Evolutionary conservation across 30 jellyfish, hydroid and myxozoan species (phyloP), one percentile per base, ranked within the genome.

Genomic region (Chironex yamaguchii): DNA sequence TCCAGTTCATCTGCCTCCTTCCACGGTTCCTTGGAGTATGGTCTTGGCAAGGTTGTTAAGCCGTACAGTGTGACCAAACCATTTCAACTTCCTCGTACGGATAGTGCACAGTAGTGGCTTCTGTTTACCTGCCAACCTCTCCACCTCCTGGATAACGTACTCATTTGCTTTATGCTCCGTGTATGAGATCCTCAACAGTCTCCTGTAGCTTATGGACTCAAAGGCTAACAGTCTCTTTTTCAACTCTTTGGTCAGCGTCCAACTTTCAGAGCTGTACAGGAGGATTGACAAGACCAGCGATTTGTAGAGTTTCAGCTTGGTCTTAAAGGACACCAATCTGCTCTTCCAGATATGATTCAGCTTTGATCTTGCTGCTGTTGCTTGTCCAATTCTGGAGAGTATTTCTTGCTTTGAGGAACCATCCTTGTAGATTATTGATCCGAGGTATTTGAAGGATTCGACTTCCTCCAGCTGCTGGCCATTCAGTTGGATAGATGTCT

Each of bases 81-180:
- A 52, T 21, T 63, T 63, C 30, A 63, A 65, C 82, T 65, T 65
- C 77, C 77, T 23, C 77, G 77, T 63, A 4, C 30, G n/a, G n/a
- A 63, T 50, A 63, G 30, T 63, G 30, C 1, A 42, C 77, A 63
- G 30, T 2, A 63, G 77, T 42, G 27, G 27, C 30, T 63, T 50
- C 6, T 25, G 27, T 63, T 63, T 3, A 2, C 77, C 77, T 25
- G 49, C 27, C 30, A 25, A 50, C 30, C 77, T 42, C 30, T 63
- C 49, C 49, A 63, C 30, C 30, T 63, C 77, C 27, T 50, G 49
- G 27, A 9, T 63, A 63, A 2, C 77, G 30, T 25, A 63, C 30
- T 63, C 77, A 50, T 63, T 63, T 2, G 42, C 6, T 63, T 63
- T 63, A 25, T 50, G 27, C 27, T 27, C 77, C 58, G 27, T 63